Evolutionary conservation across 1,140 invertebrate genomes (phyloP), one percentile per base, ranked within the genome.

Genomic region (Macrotrachela quadricornifera): DNA sequence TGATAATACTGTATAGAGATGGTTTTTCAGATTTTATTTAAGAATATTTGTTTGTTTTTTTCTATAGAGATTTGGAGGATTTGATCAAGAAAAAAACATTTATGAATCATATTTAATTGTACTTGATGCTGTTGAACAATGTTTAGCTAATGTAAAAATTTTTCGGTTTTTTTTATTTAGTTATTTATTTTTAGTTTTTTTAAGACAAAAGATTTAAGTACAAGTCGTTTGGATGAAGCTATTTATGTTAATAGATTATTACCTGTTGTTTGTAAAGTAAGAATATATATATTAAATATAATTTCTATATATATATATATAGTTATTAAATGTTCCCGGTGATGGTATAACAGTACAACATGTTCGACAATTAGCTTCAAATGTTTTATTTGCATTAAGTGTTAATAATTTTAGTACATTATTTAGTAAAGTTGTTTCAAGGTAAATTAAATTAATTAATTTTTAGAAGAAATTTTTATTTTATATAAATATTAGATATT

Each of bases 81-180:
- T 75, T 46, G 87, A 90, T 58, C 78, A 83, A 55, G 88, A 94
- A 66, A 79, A 83, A 59, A 84, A 85, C 61, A 88, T 85, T 65
- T 87, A 85, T 58, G 88, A 95, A 66, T 94, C 87, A 16, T 77
- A 94, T 57, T 76, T 95, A n/a, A 92, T 95, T 57, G 84, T 96
- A 45, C 73, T 96, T 60, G 88, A 94, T 62, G 95, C 90, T 0
- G 68, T 96, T 56, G 87, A 95, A 71, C 83, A 85, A 65, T 94
- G 90, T 64, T 75, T 96, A 43, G 84, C 21, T 4, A 30, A 30
- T 30, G 21, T 30, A 30, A 30, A 8, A 30, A 30, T 4, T 8
- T 30, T 30, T 2, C 2, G 8, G 8, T 30, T 30, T 4, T 30
- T 30, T 30, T 8, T 30, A 30, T 4, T 2, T 4, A 30, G 8